phyloP scores from a whole-genome alignment of 2,113 vertebrate species.

The Otis tarda region DNA sequence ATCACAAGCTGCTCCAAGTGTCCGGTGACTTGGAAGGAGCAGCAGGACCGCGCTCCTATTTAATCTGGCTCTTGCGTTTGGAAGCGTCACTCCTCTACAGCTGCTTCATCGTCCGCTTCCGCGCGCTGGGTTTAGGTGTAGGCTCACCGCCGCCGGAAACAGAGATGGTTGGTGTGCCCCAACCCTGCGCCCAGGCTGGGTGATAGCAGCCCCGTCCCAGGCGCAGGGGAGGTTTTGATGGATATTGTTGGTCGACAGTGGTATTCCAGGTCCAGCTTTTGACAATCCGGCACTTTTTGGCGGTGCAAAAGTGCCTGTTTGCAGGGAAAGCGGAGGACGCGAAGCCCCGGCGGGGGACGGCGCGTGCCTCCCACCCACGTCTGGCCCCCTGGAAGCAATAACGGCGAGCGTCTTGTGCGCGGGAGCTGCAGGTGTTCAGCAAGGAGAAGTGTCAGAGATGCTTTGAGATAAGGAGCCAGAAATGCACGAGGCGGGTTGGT shows the following conservation, averaged over 20 bases:
- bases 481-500: not conserved
- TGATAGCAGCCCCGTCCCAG: not conserved
- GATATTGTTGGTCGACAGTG: rapidly evolving
- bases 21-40: not conserved
- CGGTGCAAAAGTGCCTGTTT: not conserved
- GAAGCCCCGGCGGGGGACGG: rapidly evolving
- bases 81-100: rapidly evolving
- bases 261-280: rapidly evolving
- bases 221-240: not conserved
- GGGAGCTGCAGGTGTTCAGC: not conserved
- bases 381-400: not conserved
- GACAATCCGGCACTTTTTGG: rapidly evolving
- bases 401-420: rapidly evolving
- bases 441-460: not conserved
- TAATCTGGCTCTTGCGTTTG: not conserved
- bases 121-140: not conserved
- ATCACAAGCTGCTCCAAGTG: rapidly evolving
- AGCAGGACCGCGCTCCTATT: not conserved
- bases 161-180: not conserved
- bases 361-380: not conserved
- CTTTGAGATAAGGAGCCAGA: not conserved
- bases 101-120: rapidly evolving
- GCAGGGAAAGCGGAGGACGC: not conserved
- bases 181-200: not conserved
- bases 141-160: rapidly evolving